phyloP scores from a whole-genome alignment of 2,113 vertebrate species.

The Leucopternis melanops region DNA sequence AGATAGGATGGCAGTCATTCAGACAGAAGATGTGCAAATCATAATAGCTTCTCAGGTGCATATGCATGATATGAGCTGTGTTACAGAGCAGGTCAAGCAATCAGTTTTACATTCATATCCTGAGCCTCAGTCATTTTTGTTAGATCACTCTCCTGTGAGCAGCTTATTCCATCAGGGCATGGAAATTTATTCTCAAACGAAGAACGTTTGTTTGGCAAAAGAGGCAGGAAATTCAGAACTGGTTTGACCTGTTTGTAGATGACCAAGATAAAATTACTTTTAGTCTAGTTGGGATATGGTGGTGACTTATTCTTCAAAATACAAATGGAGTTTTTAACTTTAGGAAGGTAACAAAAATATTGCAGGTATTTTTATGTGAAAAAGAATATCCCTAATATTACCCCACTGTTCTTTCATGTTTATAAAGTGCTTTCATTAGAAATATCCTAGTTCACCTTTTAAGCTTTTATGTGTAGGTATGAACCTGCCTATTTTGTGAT shows the following conservation, averaged over 20 bases:
- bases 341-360: background rate
- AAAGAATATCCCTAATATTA: background rate
- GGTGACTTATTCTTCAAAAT: background rate
- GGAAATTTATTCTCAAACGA: slow-evolving; percentile 49
- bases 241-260: slow-evolving; percentile 40
- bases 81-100: slow-evolving; percentile 35
- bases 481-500: background rate
- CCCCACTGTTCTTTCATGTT: background rate
- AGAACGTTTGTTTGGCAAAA: background rate
- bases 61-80: slow-evolving; percentile 17
- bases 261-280: background rate
- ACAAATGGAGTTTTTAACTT: background rate
- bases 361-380: background rate
- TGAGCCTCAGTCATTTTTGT: slow-evolving; percentile 25
- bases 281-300: background rate
- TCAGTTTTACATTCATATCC: slow-evolving; percentile 43
- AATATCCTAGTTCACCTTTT: background rate
- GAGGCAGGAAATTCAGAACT: slow-evolving; percentile 21
- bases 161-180: slow-evolving; percentile 22
- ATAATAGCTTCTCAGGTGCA: slow-evolving; percentile 38
- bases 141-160: slow-evolving; percentile 46
- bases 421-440: background rate
- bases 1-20: slow-evolving; percentile 1
- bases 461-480: background rate
- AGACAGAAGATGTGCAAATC: slow-evolving; percentile 43